Base-by-base conservation (phyloP, 2,888 invertebrate genomes). In the Carabus problematicus region DNA sequence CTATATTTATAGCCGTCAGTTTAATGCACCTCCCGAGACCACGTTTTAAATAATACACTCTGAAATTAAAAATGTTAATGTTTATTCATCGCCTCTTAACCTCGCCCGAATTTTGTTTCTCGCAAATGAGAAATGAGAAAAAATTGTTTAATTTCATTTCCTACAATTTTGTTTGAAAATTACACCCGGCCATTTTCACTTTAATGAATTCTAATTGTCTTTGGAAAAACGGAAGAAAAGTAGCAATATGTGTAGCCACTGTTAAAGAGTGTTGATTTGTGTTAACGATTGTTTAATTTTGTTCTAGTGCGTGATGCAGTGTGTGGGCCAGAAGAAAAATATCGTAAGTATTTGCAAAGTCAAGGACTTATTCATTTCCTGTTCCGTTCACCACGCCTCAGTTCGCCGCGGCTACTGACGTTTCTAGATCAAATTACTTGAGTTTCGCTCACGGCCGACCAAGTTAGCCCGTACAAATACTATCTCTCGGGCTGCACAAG, bases 281-380 rank as follows among this genome's bases (percentile, higher is more conserved):
- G 3, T 12, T 56, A 56, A 39, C 11, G 43, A 62, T 62, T 68
- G 72, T 71, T 58, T 64, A 52, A 52, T 72, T 74, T 70, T 70
- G 71, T 79, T 78, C 64, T 75, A 82, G 82, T 82, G 82, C 71
- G 77, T 81, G 29, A 73, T 77, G 54, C 77, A 80, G 72, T 82
- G 82, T 70, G 76, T 79, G 11, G 79, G 77, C 3, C 76, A 79
- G 72, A 81, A 81, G 74, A 77, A 78, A 63, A 74, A 78, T 58
- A 55, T 78, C 73, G 82, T 82, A 77, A 80, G 81, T 79, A 71
- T 52, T 16, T 29, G 43, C 62, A 70, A 71, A 70, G 69, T 72
- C 75, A 75, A 75, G 75, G 75, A 71, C 70, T 52, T 63, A 64
- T 71, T 64, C n/a, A 60, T 67, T 59, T 54, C 60, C 60, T 45